These are phyloP conservation scores for Globia sparganii DNA, from an alignment of 2,888 invertebrate species.

Conservation along the genomic window DNA sequence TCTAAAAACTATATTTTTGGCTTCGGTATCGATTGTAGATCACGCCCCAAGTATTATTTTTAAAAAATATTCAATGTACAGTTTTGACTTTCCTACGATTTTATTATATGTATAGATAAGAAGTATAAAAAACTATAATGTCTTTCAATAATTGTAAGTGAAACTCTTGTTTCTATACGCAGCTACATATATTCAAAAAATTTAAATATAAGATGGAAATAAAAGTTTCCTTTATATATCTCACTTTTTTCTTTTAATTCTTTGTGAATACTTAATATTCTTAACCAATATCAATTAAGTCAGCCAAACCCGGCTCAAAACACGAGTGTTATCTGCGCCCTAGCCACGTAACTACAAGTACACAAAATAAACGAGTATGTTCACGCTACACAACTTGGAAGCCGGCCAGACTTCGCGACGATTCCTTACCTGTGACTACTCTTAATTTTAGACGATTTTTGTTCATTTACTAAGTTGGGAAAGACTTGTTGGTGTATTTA, in stretches of 20 bases:
- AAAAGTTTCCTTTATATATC: background rate
- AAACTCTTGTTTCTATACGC: background rate
- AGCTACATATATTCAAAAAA: background rate
- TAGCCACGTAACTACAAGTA: constrained; percentile 24
- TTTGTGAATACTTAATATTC: background rate
- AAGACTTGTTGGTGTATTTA: constrained; percentile 1
- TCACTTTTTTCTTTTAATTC: background rate
- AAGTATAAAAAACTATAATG: no score
- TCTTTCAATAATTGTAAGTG: no score
- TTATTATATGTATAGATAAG: no score
- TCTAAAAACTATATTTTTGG: no score
- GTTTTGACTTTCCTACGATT: no score
- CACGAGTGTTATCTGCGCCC: constrained; percentile 22
- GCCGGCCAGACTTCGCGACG: constrained; percentile 40
- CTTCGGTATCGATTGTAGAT: no score
- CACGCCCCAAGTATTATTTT: no score
- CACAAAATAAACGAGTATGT: constrained; percentile 43
- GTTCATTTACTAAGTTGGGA: constrained; percentile 24
- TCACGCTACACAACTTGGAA: constrained; percentile 51
- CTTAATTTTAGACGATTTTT: constrained; percentile 44
- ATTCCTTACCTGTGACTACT: constrained; percentile 54
- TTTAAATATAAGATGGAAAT: background rate
- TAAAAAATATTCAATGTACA: no score
- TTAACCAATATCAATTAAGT: background rate
- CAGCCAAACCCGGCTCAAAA: background rate